Percentiles rank a stretch among this genome's conserved stretches.
These are phyloP conservation scores for Podarcis cretensis DNA, from an alignment of 2,113 vertebrate genomes.

Conservation along the genomic window DNA sequence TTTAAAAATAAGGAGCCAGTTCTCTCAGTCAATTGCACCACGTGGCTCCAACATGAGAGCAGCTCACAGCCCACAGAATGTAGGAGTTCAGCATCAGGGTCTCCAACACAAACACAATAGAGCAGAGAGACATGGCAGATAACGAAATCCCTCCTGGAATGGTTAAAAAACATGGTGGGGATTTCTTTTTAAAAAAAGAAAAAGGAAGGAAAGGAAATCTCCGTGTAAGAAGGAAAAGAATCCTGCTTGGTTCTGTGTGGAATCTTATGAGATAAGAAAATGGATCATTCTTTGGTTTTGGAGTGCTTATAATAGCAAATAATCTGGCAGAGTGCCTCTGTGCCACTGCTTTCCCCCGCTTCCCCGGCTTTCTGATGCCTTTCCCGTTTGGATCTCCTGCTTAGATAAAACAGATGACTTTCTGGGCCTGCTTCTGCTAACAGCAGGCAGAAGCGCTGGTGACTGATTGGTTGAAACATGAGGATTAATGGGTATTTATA, in stretches of 20 bases:
- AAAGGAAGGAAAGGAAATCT: not conserved
- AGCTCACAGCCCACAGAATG: not conserved
- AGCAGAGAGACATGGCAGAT: no score
- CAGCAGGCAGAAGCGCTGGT: slow-evolving; percentile 85
- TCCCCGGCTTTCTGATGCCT: slow-evolving; percentile 80
- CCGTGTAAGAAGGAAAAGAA: not conserved
- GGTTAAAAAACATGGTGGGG: not conserved
- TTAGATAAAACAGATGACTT: slow-evolving; percentile 92
- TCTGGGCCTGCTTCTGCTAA: slow-evolving; percentile 84
- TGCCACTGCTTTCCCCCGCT: slow-evolving; percentile 51
- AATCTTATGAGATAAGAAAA: slow-evolving; percentile 6
- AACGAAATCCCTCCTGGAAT: not conserved
- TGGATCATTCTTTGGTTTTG: slow-evolving; percentile 34
- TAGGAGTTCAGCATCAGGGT: no score
- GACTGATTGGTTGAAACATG: slow-evolving; percentile 92
- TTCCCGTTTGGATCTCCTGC: slow-evolving; percentile 86
- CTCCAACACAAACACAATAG: no score
- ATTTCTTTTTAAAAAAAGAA: not conserved
- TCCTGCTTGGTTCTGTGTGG: not conserved
- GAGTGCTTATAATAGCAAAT: slow-evolving; percentile 23
- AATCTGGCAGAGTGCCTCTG: slow-evolving; percentile 57
- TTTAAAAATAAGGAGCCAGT: not conserved
- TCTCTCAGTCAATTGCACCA: no score
- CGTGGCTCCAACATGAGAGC: no score
- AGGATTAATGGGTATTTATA: slow-evolving; percentile 99